A percentile compares a stretch with the other conserved stretches of the same genome.
These are phyloP conservation scores for Bombyx mori DNA, from an alignment of 1,140 invertebrate species.

Conservation along the genomic window DNA sequence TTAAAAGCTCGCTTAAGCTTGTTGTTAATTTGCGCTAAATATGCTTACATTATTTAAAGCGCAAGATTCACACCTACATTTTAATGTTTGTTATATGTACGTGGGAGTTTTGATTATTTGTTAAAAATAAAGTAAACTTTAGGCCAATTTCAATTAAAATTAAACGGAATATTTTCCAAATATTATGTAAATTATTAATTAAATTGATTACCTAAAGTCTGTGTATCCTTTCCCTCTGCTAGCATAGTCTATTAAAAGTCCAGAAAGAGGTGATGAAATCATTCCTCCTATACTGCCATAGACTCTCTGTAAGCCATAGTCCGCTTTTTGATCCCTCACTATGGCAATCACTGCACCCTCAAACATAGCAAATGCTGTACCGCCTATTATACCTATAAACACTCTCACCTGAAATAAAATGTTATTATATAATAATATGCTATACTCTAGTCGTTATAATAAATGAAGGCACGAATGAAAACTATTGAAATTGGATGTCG, in stretches of 20 bases:
- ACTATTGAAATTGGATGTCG: background rate
- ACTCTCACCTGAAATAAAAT: constrained; percentile 72
- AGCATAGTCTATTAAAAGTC: constrained; percentile 79
- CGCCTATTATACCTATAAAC: constrained; percentile 80
- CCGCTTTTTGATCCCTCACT: constrained; percentile 81
- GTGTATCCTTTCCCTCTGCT: constrained; percentile 75
- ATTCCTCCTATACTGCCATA: constrained; percentile 85
- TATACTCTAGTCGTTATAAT: too few relatives aligned
- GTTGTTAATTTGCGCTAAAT: too few relatives aligned
- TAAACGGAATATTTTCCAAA: too few relatives aligned
- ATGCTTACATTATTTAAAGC: too few relatives aligned
- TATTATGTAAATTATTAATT: background rate
- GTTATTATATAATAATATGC: too few relatives aligned
- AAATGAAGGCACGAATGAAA: background rate
- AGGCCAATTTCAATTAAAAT: too few relatives aligned
- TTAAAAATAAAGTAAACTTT: too few relatives aligned
- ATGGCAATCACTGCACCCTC: constrained; percentile 87
- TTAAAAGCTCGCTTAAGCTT: too few relatives aligned
- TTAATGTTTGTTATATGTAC: too few relatives aligned
- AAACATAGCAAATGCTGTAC: constrained; percentile 85
- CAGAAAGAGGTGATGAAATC: constrained; percentile 84
- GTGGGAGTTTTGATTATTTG: too few relatives aligned
- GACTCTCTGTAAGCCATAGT: constrained; percentile 85
- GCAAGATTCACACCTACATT: too few relatives aligned
- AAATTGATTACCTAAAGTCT: constrained; percentile 76